These are phyloP conservation scores for Poeciliopsis retropinna DNA, from an alignment of 2,113 vertebrate species.

Conservation along the genomic window DNA sequence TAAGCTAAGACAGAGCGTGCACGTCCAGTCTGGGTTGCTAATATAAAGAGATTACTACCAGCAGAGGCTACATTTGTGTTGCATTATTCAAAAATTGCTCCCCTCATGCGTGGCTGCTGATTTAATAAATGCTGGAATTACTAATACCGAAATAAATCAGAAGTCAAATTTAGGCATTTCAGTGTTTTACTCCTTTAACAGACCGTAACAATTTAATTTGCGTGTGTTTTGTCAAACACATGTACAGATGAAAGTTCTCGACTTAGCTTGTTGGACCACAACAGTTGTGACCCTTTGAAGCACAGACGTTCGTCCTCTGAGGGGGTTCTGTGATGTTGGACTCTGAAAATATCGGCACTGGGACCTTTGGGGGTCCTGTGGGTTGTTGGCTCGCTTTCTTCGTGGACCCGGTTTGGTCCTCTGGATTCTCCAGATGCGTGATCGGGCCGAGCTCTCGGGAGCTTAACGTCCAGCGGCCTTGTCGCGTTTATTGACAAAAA, in stretches of 20 bases:
- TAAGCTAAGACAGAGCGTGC: constrained; percentile 9
- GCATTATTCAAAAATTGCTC: constrained; percentile 53
- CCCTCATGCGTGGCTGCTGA: constrained; percentile 30
- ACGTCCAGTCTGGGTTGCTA: constrained; percentile 42
- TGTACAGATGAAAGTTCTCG: too few species aligned
- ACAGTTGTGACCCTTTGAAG: background rate
- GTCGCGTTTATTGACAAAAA: background rate
- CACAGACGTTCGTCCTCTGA: background rate
- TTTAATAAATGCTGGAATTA: constrained; percentile 31
- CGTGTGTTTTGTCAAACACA: background rate
- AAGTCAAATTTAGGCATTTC: too few species aligned
- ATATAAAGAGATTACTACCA: constrained; percentile 48
- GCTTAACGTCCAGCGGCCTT: background rate
- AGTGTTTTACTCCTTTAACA: too few species aligned
- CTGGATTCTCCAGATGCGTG: background rate
- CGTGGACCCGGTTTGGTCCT: background rate
- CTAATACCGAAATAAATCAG: too few species aligned
- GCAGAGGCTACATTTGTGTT: constrained; percentile 50
- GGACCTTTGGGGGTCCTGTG: background rate
- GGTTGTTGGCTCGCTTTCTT: background rate
- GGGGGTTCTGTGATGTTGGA: background rate
- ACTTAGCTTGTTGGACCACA: background rate
- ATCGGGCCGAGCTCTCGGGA: background rate
- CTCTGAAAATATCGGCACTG: background rate
- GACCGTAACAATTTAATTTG: too few species aligned